These are phyloP conservation scores for Hyperoodon ampullatus DNA, from an alignment of 2,113 vertebrate species.

Conservation along the genomic window DNA sequence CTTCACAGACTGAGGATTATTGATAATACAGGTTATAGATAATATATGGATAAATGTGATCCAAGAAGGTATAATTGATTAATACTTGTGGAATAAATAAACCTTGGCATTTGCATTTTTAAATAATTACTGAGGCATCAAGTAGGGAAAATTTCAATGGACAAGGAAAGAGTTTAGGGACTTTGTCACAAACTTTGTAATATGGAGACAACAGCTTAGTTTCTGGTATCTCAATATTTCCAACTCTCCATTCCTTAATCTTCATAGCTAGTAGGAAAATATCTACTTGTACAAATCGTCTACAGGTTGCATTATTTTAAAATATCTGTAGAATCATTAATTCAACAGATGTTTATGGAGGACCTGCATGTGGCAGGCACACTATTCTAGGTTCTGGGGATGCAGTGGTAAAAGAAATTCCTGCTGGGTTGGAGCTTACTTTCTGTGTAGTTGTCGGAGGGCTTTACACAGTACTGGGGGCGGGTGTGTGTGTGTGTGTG, in stretches of 20 bases:
- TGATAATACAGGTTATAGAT: too few relatives aligned
- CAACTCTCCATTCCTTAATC: background rate
- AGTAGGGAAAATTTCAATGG: background rate
- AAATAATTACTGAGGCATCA: background rate
- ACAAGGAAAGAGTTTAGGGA: background rate
- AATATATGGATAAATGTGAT: too few relatives aligned
- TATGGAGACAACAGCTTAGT: background rate
- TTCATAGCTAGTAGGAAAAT: background rate
- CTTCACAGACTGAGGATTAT: background rate
- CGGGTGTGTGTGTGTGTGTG: too few relatives aligned
- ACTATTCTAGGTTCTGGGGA: background rate
- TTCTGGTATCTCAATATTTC: background rate
- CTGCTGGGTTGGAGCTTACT: background rate
- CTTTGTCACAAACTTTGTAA: background rate
- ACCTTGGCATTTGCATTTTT: background rate
- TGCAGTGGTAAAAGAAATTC: background rate
- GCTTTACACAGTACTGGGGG: too few relatives aligned
- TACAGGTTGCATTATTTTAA: background rate
- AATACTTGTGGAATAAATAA: background rate
- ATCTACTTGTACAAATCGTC: background rate
- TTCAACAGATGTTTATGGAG: background rate
- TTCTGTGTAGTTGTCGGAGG: background rate
- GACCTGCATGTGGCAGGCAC: background rate
- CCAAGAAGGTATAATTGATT: background rate
- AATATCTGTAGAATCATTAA: background rate